Evolutionary conservation across 2,888 invertebrate genomes (phyloP).

Genomic region (Autographa pulchrina): DNA sequence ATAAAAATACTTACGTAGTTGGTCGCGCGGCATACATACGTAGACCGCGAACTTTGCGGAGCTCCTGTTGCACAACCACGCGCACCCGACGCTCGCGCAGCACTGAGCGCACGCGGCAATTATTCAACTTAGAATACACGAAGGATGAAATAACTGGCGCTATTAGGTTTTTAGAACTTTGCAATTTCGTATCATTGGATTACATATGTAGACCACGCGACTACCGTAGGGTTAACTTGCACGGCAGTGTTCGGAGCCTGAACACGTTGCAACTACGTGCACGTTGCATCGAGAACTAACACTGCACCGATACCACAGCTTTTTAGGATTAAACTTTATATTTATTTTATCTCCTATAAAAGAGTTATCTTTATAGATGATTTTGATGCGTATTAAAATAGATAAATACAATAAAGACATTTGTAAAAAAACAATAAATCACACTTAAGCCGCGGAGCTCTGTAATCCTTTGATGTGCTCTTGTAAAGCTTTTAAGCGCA

Average conservation of each 20-base stretch:
- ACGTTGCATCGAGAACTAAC: slow-evolving; percentile 7
- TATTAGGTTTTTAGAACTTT: too few species aligned
- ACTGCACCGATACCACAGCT: neutral
- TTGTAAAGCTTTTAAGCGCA: slow-evolving; percentile 58
- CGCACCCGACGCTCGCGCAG: too few species aligned
- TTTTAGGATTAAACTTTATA: neutral
- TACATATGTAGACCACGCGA: too few species aligned
- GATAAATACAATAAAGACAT: slow-evolving; percentile 19
- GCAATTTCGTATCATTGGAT: too few species aligned
- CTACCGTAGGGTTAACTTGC: too few species aligned
- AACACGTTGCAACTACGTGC: slow-evolving; percentile 11
- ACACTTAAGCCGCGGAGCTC: slow-evolving; percentile 23
- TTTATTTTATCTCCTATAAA: neutral
- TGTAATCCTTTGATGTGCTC: slow-evolving; percentile 61
- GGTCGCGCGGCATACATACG: too few species aligned
- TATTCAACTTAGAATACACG: too few species aligned
- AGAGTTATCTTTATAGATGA: neutral
- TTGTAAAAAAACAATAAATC: slow-evolving; percentile 42
- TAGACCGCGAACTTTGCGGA: too few species aligned
- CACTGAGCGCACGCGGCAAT: too few species aligned
- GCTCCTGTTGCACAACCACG: too few species aligned
- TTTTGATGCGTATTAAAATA: slow-evolving; percentile 11
- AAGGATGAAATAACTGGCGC: too few species aligned
- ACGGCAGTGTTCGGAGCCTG: neutral
- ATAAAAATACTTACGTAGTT: too few species aligned